These are phyloP conservation scores for Axinella damicornis DNA, from an alignment of 37 sponge, comb jelly and placozoan genomes.

Conservation along the genomic window DNA sequence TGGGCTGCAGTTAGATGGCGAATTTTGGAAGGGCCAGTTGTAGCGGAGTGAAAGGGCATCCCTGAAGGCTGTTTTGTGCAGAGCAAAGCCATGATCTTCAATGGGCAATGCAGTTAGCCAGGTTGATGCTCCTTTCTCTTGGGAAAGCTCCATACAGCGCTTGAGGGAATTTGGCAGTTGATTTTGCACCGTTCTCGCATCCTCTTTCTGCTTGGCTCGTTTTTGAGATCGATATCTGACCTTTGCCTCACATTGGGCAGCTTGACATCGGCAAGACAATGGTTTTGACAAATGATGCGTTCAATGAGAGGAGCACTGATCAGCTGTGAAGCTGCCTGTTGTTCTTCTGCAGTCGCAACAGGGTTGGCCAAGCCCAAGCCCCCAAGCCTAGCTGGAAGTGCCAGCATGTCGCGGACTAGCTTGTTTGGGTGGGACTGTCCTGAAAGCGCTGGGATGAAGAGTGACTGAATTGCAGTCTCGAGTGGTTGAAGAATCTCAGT, in stretches of 20 bases:
- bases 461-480: conserved; percentile 4
- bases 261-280: no score
- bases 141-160: background rate
- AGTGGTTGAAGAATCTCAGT: conserved; percentile 21
- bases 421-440: background rate
- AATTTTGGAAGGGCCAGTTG: background rate
- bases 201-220: background rate
- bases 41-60: conserved; percentile 9
- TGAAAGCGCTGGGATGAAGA: conserved; percentile 39
- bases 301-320: conserved; percentile 19
- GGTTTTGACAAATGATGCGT: no score
- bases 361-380: conserved; percentile 40
- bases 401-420: conserved; percentile 11
- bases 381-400: conserved; percentile 31
- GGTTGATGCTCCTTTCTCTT: conserved; percentile 30
- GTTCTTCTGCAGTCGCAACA: background rate
- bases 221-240: background rate
- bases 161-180: no score
- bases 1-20: conserved; percentile 10
- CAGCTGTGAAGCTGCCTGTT: conserved; percentile 19
- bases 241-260: background rate
- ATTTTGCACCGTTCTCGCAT: background rate
- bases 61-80: conserved; percentile 22
- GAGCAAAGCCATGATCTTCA: no score
- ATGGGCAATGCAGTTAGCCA: no score